These are phyloP conservation scores for Neosilurus hyrtlii DNA, from an alignment of 2,797 vertebrate species.

Conservation along the genomic window DNA sequence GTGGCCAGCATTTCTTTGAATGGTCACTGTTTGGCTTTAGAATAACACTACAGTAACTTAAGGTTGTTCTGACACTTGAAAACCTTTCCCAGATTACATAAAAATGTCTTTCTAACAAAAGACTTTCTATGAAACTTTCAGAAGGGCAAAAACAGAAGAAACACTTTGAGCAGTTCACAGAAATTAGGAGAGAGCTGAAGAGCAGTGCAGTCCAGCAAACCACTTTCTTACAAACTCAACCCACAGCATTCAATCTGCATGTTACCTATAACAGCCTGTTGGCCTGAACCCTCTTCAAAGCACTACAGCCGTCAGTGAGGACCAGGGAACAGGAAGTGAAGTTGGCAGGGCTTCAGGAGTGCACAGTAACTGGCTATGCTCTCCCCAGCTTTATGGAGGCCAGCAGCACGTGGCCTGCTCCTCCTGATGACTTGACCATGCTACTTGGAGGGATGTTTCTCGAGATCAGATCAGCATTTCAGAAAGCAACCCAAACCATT, in stretches of 20 bases:
- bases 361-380: conserved; percentile 1
- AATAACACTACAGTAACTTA: not conserved
- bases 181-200: not conserved
- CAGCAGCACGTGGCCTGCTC: conserved; percentile 29
- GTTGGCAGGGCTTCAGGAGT: conserved; percentile 54
- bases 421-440: conserved; percentile 47
- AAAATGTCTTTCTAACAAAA: not conserved
- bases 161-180: not conserved
- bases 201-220: conserved; percentile 16
- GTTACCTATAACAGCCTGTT: conserved; percentile 20
- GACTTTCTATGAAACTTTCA: too few species aligned
- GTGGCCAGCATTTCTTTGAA: not conserved
- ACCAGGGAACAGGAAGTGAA: conserved; percentile 52
- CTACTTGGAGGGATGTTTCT: not conserved
- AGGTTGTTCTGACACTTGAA: not conserved
- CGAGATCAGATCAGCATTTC: not conserved
- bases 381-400: conserved; percentile 34
- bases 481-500: conserved; percentile 1
- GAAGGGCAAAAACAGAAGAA: not conserved
- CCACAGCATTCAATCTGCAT: not conserved
- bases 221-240: not conserved
- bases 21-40: not conserved
- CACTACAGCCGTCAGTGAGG: conserved; percentile 36
- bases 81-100: not conserved
- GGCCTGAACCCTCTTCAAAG: conserved; percentile 52